These are phyloP conservation scores for Melanostoma mellinum DNA, from an alignment of 2,888 invertebrate genomes.

Conservation along the genomic window DNA sequence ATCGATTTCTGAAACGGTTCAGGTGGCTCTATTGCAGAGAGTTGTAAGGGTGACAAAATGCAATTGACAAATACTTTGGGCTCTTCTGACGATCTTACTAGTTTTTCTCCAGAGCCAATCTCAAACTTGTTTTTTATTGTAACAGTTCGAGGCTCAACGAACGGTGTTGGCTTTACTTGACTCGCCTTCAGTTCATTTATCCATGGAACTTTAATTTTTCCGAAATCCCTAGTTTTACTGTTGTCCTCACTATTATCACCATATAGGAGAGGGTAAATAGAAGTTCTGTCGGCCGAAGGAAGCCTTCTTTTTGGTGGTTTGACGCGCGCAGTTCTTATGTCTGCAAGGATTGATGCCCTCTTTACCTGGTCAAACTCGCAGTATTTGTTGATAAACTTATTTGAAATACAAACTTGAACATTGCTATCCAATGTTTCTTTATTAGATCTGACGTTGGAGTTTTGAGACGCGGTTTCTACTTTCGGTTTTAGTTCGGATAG, in stretches of 20 bases:
- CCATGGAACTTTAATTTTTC: constrained; percentile 90
- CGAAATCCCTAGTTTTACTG: constrained; percentile 86
- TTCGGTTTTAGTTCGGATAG: no score
- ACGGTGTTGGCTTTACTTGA: constrained; percentile 83
- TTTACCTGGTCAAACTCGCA: constrained; percentile 87
- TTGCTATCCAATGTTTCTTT: no score
- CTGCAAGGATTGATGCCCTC: constrained; percentile 85
- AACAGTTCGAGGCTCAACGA: constrained; percentile 77
- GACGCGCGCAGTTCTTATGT: constrained; percentile 85
- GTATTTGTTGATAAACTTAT: constrained; percentile 52
- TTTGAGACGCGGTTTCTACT: no score
- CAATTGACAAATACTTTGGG: no score
- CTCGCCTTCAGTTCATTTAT: constrained; percentile 91
- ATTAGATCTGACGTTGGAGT: no score
- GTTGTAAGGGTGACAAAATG: no score
- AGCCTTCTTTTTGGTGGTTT: constrained; percentile 85
- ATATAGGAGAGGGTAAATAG: constrained; percentile 1
- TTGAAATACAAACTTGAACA: no score
- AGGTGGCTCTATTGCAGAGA: no score
- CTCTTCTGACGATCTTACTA: background rate
- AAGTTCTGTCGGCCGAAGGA: constrained; percentile 82
- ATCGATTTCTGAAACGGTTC: no score
- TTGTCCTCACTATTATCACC: constrained; percentile 62
- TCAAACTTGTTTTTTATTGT: constrained; percentile 19
- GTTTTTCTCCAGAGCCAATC: background rate